Base-by-base conservation (phyloP, 1,140 invertebrate genomes). In the Drosophila auraria region DNA sequence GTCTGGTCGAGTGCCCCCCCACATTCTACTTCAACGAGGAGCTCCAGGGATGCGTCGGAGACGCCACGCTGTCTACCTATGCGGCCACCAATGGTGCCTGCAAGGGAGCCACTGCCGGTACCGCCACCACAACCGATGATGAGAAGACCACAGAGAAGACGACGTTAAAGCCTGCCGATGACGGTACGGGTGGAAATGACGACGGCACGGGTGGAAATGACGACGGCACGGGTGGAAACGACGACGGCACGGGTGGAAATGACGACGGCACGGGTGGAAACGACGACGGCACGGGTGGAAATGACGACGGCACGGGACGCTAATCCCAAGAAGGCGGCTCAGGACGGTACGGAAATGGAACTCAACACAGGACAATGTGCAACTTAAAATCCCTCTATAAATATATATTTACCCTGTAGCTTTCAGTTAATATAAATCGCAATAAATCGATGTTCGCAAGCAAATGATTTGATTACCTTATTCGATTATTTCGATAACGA, bases 1-100 rank as follows among this genome's bases (percentile, higher is more conserved):
- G 20, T 4, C 3, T 1, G 42, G 7, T 7, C 0, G 0, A 0
- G 0, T 87, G 83, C 47, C 5, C 33, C 1, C 0, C 0, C 0
- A 0, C 0, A 0, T 15, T 2, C 8, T 87, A 17, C 44, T 87
- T 87, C 49, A 59, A 83, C 30, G 83, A 87, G 38, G 0, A 7
- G 0, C 1, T 5, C 0, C 80, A 83, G 38, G 84, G 11, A 2
- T 87, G 83, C 40, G 20, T 33, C 3, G 0, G 2, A 3, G 14
- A 54, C n/a, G 0, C 0, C 0, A 15, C 5, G 1, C 20, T 80
- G 12, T 0, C 0, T 0, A 0, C 0, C 0, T 80, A 83, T 69
- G 44, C 12, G 6, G 0, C 0, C 2, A 7, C 0, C 1, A 58
- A 87, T 23, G 68, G 64, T 36, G 84, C 80, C 27, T 87, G 83